Percentiles rank a stretch among this genome's conserved stretches.
These are phyloP conservation scores for Gobius niger DNA, from an alignment of 2,113 vertebrate species.

Conservation along the genomic window DNA sequence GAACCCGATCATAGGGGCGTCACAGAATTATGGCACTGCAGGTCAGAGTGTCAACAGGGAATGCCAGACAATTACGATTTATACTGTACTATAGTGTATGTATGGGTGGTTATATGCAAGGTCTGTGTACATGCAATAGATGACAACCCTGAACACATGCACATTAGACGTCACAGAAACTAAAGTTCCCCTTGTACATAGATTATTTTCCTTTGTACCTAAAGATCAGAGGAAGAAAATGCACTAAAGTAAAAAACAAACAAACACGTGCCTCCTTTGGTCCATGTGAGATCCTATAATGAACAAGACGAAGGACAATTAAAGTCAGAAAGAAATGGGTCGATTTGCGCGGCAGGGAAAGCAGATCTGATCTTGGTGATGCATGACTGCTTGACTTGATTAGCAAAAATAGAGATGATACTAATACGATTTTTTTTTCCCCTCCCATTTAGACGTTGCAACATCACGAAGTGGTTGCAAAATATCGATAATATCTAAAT, in stretches of 20 bases:
- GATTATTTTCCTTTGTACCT: not conserved
- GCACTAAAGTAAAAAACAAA: not conserved
- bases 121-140: no score
- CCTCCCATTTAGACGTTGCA: not conserved
- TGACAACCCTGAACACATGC: no score
- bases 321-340: constrained; percentile 21
- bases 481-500: not conserved
- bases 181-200: no score
- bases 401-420: not conserved
- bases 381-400: constrained; percentile 8
- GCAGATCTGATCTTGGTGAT: not conserved
- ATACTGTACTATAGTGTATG: no score
- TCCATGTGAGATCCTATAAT: not conserved
- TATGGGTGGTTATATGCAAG: no score
- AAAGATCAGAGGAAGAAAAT: not conserved
- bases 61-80: not conserved
- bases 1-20: constrained; percentile 9
- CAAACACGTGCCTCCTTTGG: not conserved
- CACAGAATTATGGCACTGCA: constrained; percentile 1
- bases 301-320: not conserved
- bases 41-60: not conserved
- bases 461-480: not conserved
- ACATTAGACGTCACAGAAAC: no score
- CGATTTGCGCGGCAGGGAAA: constrained; percentile 5
- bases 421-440: not conserved